Conservation (phyloP, 2,797 vertebrate genomes). For the Sylvia borin region DNA sequence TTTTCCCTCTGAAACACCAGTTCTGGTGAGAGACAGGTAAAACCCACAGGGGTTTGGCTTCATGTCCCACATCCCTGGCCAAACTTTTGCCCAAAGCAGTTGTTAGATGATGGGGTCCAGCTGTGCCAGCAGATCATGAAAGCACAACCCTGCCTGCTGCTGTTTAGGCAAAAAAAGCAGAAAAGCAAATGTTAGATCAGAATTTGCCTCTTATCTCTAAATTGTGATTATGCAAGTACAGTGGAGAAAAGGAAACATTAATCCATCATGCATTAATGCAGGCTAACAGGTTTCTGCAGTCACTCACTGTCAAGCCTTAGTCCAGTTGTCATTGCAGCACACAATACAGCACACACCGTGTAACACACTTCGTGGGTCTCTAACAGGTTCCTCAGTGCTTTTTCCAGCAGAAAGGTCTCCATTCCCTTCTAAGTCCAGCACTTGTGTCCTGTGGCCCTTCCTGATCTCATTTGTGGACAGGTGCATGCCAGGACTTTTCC, state of each 20-base stretch:
- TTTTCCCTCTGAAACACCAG: neutral
- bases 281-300: neutral
- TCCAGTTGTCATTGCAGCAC: neutral
- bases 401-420: neutral
- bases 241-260: neutral
- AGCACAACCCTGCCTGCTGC: neutral
- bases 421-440: neutral
- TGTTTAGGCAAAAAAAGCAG: neutral
- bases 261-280: neutral
- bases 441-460: neutral
- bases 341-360: accelerated
- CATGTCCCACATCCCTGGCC: accelerated
- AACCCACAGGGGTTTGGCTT: neutral
- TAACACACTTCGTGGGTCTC: neutral
- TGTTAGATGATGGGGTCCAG: neutral
- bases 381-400: neutral
- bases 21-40: neutral
- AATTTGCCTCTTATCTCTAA: neutral
- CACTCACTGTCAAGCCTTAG: neutral
- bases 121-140: neutral
- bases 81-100: neutral
- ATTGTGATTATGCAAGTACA: neutral
- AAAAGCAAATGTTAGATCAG: neutral
- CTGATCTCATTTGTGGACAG: accelerated
- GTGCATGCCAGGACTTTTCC: neutral